These are phyloP conservation scores for Quiscalus mexicanus DNA, from an alignment of 2,113 vertebrate genomes.

Conservation along the genomic window DNA sequence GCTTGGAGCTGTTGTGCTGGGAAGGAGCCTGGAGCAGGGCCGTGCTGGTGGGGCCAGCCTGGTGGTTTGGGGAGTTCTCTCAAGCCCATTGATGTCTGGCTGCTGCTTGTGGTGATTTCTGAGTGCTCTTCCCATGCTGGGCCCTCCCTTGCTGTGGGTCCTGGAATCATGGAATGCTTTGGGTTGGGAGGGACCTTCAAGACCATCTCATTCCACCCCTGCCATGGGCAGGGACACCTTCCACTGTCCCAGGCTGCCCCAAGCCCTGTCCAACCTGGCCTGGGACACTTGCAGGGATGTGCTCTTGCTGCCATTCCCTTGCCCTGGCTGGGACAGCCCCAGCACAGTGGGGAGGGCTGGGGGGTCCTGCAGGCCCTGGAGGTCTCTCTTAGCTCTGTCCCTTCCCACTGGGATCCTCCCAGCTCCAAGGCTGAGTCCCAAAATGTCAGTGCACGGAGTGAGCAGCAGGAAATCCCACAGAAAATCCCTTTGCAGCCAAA, in stretches of 20 bases:
- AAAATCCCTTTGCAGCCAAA: background rate
- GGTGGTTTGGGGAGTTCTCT: background rate
- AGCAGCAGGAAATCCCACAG: background rate
- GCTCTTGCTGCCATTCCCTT: rapidly evolving
- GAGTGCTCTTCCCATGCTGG: background rate
- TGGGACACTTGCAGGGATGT: background rate
- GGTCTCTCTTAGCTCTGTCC: background rate
- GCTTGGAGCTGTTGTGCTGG: background rate
- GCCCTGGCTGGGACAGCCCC: background rate
- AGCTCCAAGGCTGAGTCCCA: background rate
- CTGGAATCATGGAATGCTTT: background rate
- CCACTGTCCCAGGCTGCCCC: background rate
- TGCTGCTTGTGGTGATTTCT: background rate
- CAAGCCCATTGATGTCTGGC: background rate
- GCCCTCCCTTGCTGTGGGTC: background rate
- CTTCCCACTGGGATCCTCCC: background rate
- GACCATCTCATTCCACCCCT: background rate
- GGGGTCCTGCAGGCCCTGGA: background rate
- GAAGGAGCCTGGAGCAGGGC: background rate
- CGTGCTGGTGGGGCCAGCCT: background rate
- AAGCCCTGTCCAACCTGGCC: background rate
- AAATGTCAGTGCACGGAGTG: rapidly evolving
- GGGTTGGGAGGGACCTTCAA: background rate
- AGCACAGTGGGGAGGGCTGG: background rate
- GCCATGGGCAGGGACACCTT: background rate